phyloP scores from a whole-genome alignment of 2,797 vertebrate species.

The Tragopan temminckii region DNA sequence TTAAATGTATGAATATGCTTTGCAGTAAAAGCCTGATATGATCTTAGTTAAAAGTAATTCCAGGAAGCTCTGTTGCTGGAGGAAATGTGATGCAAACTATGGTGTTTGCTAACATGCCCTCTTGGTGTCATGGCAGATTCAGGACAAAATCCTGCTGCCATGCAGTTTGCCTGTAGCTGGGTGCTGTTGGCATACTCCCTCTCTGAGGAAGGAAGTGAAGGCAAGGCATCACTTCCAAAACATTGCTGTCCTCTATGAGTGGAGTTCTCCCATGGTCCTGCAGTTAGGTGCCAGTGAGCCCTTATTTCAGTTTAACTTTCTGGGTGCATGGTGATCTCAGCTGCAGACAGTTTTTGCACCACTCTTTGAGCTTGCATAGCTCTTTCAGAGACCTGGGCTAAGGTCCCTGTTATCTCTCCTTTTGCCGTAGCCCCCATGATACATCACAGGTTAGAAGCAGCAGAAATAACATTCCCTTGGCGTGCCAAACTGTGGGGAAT shows the following conservation, averaged over 20 bases:
- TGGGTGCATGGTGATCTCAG: background rate
- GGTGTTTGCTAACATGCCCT: background rate
- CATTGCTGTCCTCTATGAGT: background rate
- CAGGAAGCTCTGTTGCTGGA: background rate
- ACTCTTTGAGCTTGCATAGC: background rate
- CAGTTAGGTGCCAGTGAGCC: background rate
- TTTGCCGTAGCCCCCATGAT: background rate
- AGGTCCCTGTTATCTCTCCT: background rate
- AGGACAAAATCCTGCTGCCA: background rate
- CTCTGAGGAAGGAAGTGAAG: background rate
- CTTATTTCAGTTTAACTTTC: background rate
- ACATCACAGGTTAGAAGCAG: background rate
- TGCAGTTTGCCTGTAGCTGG: background rate
- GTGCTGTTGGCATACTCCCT: background rate
- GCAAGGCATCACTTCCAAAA: background rate
- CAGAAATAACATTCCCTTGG: background rate
- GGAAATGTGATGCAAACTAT: background rate
- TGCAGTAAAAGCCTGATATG: rapidly evolving
- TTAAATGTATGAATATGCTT: background rate
- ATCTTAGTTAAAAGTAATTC: background rate
- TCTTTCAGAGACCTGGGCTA: background rate
- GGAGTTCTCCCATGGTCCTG: background rate
- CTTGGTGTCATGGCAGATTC: background rate
- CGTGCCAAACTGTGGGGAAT: background rate
- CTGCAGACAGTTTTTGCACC: background rate